Evolutionary conservation across 1,140 invertebrate species (phyloP), one percentile per base, ranked within the genome.

Genomic region (Saccostrea glomerata): DNA sequence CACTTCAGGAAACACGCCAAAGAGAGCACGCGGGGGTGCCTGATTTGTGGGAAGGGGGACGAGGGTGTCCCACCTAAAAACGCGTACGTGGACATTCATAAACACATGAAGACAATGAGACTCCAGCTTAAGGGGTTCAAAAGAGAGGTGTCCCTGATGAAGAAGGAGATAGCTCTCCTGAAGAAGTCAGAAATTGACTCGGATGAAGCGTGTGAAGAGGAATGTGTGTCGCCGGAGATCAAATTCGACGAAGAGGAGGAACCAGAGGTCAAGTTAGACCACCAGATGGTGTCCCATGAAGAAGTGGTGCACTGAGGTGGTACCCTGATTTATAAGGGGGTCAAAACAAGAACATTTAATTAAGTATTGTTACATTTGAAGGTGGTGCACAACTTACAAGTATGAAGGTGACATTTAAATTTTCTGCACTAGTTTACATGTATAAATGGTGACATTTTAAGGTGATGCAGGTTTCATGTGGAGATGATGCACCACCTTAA

Each of bases 1-100:
- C 84, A 85, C 20, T 85, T 85, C 84, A 58, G 84, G 36, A 58
- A 56, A 23, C 84, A 85, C 63, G 84, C 84, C 6, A 85, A 60
- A 40, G 84, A 85, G n/a, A 85, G 84, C 56, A 85, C 84, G 12
- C 23, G 25, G 20, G 84, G 84, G 4, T 85, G 84, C 36, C 17
- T 60, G 58, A 85, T 60, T 60, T 85, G 84, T 85, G 30, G 82
- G 4, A 85, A 85, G 25, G 70, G 70, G 25, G 70, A 77, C 15
- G 70, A 77, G 11, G 70, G 70, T 0, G 12, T 12, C 70, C 23
- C 70, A 30, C 23, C 70, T 77, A 77, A 77, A 25, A 77, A 77
- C 30, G 70, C 70, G 0, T 77, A 77, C 25, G 5, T 77, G 30
- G 70, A 77, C 25, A 77, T 77, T 36, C 70, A 77, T 77, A 77